phyloP scores from a whole-genome alignment of 2,888 invertebrate species.

The Drosophila testacea region DNA sequence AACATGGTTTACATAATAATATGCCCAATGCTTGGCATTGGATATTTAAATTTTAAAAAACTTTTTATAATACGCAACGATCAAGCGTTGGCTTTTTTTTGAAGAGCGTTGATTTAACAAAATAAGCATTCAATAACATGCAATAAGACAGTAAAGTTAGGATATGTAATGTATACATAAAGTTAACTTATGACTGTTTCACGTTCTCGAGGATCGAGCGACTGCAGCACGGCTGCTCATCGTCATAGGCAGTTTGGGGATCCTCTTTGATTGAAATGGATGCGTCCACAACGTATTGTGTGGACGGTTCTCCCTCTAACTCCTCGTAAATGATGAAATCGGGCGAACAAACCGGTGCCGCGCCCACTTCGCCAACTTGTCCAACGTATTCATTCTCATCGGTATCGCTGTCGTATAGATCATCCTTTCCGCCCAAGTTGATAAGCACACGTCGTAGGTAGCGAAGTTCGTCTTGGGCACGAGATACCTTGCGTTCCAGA shows the following conservation, averaged over 20 bases:
- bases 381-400: constrained; percentile 62
- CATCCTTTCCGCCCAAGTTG: constrained; percentile 45
- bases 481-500: constrained; percentile 61
- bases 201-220: background rate
- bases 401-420: constrained; percentile 57
- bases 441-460: constrained; percentile 52
- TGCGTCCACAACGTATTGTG: constrained; percentile 8
- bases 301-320: background rate
- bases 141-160: background rate
- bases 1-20: constrained; percentile 4
- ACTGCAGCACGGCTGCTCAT: constrained; percentile 45
- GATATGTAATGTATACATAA: constrained; percentile 24
- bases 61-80: constrained; percentile 18
- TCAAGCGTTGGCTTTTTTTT: constrained; percentile 6
- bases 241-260: background rate
- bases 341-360: background rate
- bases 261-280: constrained; percentile 4
- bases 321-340: background rate
- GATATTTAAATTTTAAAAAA: background rate
- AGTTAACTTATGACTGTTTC: constrained; percentile 16
- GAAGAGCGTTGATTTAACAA: constrained; percentile 22
- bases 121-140: constrained; percentile 13
- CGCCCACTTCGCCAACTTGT: constrained; percentile 26
- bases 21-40: constrained; percentile 5
- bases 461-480: constrained; percentile 62